A percentile compares a stretch with the other conserved stretches of the same genome.
phyloP scores from a whole-genome alignment of 1,140 invertebrate species.

The Nebria ingens region DNA sequence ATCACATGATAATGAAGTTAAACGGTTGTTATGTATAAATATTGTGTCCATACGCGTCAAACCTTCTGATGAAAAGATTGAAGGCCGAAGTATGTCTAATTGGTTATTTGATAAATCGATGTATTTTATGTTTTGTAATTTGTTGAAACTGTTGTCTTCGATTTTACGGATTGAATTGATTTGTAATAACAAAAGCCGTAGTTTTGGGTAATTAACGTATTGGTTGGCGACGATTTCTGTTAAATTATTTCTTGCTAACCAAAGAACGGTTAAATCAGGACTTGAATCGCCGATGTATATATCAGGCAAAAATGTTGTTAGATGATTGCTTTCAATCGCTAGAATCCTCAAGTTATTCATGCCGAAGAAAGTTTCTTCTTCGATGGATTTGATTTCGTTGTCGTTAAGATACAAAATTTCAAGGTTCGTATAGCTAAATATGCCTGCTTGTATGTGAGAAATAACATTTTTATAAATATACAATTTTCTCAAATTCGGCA shows the following conservation, averaged over 20 bases:
- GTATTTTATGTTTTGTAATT: constrained; percentile 6
- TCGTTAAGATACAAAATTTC: constrained; percentile 10
- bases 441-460: neutral
- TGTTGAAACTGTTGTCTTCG: constrained; percentile 11
- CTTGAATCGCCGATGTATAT: constrained; percentile 4
- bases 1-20: constrained; percentile 16
- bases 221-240: constrained; percentile 11
- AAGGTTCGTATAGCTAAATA: constrained; percentile 16
- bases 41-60: constrained; percentile 9
- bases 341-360: constrained; percentile 13
- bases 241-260: constrained; percentile 15
- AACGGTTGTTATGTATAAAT: constrained; percentile 15
- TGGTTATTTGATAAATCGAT: constrained; percentile 14
- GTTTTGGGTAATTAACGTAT: constrained; percentile 12
- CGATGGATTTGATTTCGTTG: constrained; percentile 14
- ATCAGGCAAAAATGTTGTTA: constrained; percentile 13
- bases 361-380: constrained; percentile 12
- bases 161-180: constrained; percentile 15
- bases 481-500: neutral
- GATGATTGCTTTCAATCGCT: constrained; percentile 12
- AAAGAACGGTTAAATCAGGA: constrained; percentile 10
- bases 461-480: neutral
- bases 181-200: constrained; percentile 14
- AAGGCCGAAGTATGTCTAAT: constrained; percentile 10
- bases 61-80: constrained; percentile 12